Evolutionary conservation across 2,797 vertebrate genomes (phyloP).

Genomic region (Buceros bicornis): DNA sequence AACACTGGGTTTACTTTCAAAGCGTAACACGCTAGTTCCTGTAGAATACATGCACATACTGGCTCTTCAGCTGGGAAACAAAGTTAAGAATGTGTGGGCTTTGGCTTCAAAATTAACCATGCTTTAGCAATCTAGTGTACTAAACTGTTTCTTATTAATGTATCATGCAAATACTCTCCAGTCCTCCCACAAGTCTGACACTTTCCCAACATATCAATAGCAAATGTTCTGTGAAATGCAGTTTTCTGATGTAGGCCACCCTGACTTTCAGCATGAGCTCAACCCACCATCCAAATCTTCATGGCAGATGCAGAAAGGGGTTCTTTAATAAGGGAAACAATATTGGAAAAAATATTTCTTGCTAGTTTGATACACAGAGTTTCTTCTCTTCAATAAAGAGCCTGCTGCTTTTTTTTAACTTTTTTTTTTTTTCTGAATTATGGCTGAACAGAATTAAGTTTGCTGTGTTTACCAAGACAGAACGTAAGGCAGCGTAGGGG

Average conservation of each 20-base stretch:
- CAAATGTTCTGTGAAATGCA: constrained; percentile 79
- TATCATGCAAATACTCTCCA: constrained; percentile 81
- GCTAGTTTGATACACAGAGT: neutral
- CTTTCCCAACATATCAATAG: constrained; percentile 84
- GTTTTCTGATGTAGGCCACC: constrained; percentile 79
- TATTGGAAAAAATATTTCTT: neutral
- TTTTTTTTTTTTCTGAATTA: neutral
- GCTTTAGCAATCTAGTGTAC: constrained; percentile 79
- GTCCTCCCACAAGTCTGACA: constrained; percentile 78
- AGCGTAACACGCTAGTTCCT: constrained; percentile 64
- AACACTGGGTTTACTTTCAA: constrained; percentile 77
- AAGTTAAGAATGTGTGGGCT: constrained; percentile 81
- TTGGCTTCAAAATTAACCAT: constrained; percentile 81
- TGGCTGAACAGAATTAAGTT: neutral
- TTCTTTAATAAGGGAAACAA: constrained; percentile 33
- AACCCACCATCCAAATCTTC: constrained; percentile 60
- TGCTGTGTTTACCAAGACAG: neutral
- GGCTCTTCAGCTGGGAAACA: constrained; percentile 73
- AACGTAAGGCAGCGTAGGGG: neutral
- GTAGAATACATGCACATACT: constrained; percentile 51
- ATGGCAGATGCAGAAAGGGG: constrained; percentile 52
- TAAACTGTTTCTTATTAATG: constrained; percentile 89
- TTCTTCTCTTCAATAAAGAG: neutral
- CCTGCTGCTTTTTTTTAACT: neutral
- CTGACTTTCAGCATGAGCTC: constrained; percentile 73